Conservation (phyloP, 2,797 vertebrate species). For the Platyrinchus mystaceus region DNA sequence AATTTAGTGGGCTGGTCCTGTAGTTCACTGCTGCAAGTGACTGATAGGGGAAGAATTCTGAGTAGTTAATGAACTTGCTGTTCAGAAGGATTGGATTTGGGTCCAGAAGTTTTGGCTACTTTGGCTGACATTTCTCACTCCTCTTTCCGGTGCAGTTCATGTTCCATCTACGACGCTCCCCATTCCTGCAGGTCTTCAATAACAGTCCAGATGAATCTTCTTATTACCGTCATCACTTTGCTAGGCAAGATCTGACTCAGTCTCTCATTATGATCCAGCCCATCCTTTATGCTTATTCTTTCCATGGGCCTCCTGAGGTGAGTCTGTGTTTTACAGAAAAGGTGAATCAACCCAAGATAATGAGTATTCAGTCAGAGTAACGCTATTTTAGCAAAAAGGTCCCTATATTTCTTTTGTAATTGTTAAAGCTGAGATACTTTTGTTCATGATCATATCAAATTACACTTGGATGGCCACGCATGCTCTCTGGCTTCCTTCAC, state of each 20-base stretch:
- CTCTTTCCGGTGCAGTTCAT: conserved; percentile 85
- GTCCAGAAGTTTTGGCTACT: not conserved
- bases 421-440: not conserved
- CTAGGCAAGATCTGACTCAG: conserved; percentile 94
- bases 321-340: conserved; percentile 31
- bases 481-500: accelerated
- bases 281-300: conserved; percentile 97
- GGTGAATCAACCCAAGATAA: not conserved
- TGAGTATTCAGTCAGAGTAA: not conserved
- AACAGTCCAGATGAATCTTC: conserved; percentile 97
- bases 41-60: not conserved
- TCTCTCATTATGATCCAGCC: conserved; percentile 98
- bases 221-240: conserved; percentile 95
- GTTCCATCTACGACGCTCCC: conserved; percentile 95
- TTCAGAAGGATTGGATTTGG: not conserved
- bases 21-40: not conserved
- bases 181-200: conserved; percentile 98
- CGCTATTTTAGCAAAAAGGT: not conserved
- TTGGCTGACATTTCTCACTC: not conserved
- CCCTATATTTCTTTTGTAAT: accelerated
- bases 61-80: not conserved
- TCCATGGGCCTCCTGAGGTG: conserved; percentile 96
- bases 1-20: not conserved
- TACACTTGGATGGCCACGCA: not conserved
- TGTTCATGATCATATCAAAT: not conserved